A percentile compares a stretch with the other conserved stretches of the same genome.
Conservation (phyloP, 1,140 invertebrate species). For the Drosophila prosaltans region DNA sequence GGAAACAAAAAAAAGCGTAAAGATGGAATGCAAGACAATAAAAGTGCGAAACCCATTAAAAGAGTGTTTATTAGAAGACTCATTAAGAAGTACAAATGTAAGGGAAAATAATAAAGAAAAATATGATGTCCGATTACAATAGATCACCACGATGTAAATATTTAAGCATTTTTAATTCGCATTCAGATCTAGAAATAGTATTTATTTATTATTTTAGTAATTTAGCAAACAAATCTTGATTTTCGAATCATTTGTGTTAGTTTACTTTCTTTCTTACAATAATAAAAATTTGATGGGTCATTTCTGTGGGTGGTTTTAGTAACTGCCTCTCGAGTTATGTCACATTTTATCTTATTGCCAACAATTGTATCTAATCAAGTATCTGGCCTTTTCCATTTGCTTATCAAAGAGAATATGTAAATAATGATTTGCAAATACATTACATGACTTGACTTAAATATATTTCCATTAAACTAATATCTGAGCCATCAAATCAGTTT, state of each 20-base stretch:
- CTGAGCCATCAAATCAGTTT: slow-evolving; percentile 44
- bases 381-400: slow-evolving; percentile 9
- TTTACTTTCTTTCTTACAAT: background rate
- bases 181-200: background rate
- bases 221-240: background rate
- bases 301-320: background rate
- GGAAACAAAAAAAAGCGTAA: too few species aligned
- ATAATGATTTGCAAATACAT: slow-evolving; percentile 62
- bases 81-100: too few species aligned
- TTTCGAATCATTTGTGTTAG: background rate
- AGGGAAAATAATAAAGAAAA: too few species aligned
- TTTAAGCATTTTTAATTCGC: background rate
- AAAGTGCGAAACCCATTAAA: too few species aligned
- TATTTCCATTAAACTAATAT: slow-evolving; percentile 50
- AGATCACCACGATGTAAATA: too few species aligned
- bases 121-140: too few species aligned
- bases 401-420: slow-evolving; percentile 47
- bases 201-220: background rate
- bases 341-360: background rate
- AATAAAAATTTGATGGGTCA: background rate
- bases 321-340: background rate
- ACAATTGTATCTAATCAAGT: slow-evolving; percentile 19
- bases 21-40: too few species aligned
- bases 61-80: too few species aligned
- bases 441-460: slow-evolving; percentile 55